A percentile compares a stretch with the other conserved stretches of the same genome.
Evolutionary conservation across 37 sponge, comb jelly and placozoan genomes (phyloP).

Genomic region (Beroe forskalii): DNA sequence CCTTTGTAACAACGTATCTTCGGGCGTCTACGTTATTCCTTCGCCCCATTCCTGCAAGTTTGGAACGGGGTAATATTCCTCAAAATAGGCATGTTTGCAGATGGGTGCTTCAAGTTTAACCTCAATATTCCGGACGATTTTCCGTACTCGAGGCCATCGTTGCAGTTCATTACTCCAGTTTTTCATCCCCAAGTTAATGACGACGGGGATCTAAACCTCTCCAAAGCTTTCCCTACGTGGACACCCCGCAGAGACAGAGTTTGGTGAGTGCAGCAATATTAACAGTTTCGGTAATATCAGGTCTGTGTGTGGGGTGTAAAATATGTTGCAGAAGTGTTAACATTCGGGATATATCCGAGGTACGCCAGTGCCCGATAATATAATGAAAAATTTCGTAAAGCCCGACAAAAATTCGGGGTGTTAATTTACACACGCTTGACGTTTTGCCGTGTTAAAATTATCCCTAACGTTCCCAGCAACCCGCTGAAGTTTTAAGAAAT

Average conservation of each 20-base stretch:
- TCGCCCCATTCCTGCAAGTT: constrained; percentile 13
- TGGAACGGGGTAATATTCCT: constrained; percentile 56
- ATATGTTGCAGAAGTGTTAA: no score
- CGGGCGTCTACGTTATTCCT: constrained; percentile 33
- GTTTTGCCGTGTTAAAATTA: no score
- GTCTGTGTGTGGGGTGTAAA: no score
- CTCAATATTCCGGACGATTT: constrained; percentile 63
- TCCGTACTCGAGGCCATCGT: constrained; percentile 21
- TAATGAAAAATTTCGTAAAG: no score
- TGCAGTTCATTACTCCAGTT: constrained; percentile 31
- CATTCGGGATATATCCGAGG: no score
- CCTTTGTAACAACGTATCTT: constrained; percentile 37
- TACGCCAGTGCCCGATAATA: no score
- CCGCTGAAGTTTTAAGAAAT: no score
- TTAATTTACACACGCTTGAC: no score
- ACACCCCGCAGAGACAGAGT: constrained; percentile 43
- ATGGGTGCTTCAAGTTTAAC: constrained; percentile 61
- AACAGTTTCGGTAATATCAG: not conserved
- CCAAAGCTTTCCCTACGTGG: constrained; percentile 61
- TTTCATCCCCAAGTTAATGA: constrained; percentile 60
- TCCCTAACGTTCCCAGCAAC: no score
- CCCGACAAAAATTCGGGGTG: no score
- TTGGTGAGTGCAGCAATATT: constrained; percentile 17
- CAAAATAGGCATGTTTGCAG: constrained; percentile 54
- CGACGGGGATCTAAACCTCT: constrained; percentile 20